Base-by-base conservation (phyloP, 2,888 invertebrate genomes). In the Cerceris rybyensis region DNA sequence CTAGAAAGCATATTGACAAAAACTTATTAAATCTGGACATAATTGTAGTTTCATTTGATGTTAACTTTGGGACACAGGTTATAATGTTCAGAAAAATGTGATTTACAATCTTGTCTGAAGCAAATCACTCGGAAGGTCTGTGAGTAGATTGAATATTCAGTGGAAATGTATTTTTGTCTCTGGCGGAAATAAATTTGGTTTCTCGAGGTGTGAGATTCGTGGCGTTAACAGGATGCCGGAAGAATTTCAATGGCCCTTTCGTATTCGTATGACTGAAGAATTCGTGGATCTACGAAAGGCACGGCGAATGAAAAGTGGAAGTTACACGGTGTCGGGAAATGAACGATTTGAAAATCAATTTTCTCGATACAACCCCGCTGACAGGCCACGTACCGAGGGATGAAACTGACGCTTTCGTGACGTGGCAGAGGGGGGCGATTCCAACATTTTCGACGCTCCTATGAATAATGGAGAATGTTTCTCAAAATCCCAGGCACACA, bases 401-500 rank as follows among this genome's bases (percentile, higher is more conserved):
- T 72, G 81, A 75, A 80, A 79, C 85, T 80, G 83, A 79, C 83
- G 80, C 73, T 72, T 70, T 81, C 71, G 71, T 65, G 72, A 69
- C 72, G 75, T 43, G 50, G 75, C 42, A 70, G 72, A 66, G 70
- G 82, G 82, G 82, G 79, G 73, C 75, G 82, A 83, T 86, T 64
- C 60, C 50, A 75, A 72, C 75, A 54, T 63, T 63, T 73, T 66
- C 85, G 75, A 86, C 86, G 83, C 81, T 86, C 78, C 86, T 82
- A 89, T 91, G 91, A 91, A 91, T 91, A 91, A 91, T 90, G 90
- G 88, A 91, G 83, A 86, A 80, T 88, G 88, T 91, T 90, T 87
- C 88, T 87, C 88, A 91, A 90, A 90, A 91, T 90, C 88, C 86
- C 83, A 83, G 82, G 80, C 70, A 75, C 83, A 83, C 79, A 84